These are phyloP conservation scores for Centropristis striata DNA, from an alignment of 2,113 vertebrate species.

Conservation along the genomic window DNA sequence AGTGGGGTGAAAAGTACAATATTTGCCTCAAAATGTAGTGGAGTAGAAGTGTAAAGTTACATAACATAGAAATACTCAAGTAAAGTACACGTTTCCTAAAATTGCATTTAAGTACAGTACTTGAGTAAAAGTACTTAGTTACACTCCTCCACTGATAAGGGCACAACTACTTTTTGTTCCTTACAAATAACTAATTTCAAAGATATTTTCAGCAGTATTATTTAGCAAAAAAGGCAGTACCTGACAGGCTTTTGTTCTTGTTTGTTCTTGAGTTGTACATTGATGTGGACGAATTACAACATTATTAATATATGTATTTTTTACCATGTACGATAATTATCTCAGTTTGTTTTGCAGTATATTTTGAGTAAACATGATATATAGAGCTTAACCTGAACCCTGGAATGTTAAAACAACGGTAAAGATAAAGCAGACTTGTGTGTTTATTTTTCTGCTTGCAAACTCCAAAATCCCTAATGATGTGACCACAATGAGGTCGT, in stretches of 20 bases:
- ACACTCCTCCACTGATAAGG: too few species aligned
- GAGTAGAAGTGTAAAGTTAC: too few species aligned
- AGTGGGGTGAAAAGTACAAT: too few species aligned
- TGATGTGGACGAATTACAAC: too few species aligned
- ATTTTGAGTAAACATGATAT: not conserved
- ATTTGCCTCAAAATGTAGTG: too few species aligned
- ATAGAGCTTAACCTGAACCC: not conserved
- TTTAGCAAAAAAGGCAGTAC: not conserved
- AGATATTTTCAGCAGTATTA: not conserved
- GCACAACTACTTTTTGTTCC: not conserved
- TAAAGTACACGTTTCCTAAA: too few species aligned
- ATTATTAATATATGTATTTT: not conserved
- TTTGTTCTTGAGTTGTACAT: too few species aligned
- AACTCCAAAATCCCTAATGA: not conserved
- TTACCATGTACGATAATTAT: not conserved
- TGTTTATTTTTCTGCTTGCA: not conserved
- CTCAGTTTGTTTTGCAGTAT: not conserved
- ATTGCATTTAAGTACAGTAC: too few species aligned
- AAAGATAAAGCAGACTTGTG: not conserved
- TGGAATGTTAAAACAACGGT: not conserved
- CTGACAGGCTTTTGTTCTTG: not conserved
- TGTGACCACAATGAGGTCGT: not conserved
- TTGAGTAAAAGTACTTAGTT: too few species aligned
- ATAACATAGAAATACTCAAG: too few species aligned
- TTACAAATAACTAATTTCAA: not conserved